phyloP scores from a whole-genome alignment of 1,140 invertebrate species.

The Monochamus saltuarius region DNA sequence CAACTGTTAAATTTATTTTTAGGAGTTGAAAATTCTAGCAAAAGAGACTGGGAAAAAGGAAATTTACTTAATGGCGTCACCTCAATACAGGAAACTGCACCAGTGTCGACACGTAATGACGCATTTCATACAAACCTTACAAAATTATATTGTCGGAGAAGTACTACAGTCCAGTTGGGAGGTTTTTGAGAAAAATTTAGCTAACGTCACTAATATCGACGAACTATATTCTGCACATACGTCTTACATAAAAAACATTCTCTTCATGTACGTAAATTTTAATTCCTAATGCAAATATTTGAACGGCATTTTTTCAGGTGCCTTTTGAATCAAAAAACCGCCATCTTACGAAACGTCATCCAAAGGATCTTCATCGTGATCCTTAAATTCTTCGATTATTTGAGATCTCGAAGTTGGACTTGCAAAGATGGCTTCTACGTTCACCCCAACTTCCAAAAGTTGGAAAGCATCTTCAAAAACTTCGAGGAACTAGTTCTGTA shows the following conservation, averaged over 20 bases:
- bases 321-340: conserved; percentile 66
- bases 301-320: conserved; percentile 57
- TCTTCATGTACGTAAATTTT: conserved; percentile 55
- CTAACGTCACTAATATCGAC: conserved; percentile 64
- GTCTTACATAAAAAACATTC: conserved; percentile 69
- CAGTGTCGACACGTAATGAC: conserved; percentile 70
- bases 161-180: conserved; percentile 70
- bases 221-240: conserved; percentile 68
- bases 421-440: conserved; percentile 36
- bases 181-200: conserved; percentile 66
- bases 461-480: conserved; percentile 47
- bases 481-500: conserved; percentile 45
- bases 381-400: conserved; percentile 66
- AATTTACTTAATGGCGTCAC: conserved; percentile 53
- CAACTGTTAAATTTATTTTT: conserved; percentile 22
- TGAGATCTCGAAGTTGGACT: conserved; percentile 41
- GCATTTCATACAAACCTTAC: conserved; percentile 69
- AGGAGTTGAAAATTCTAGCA: conserved; percentile 56
- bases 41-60: conserved; percentile 53
- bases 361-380: conserved; percentile 70
- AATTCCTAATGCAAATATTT: no score
- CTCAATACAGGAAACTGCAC: conserved; percentile 64
- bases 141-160: conserved; percentile 70
- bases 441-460: conserved; percentile 47
- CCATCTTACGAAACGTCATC: conserved; percentile 63